A percentile compares a stretch with the other conserved stretches of the same genome.
Evolutionary conservation across 2,888 invertebrate genomes (phyloP).

Genomic region (Platycheirus albimanus): DNA sequence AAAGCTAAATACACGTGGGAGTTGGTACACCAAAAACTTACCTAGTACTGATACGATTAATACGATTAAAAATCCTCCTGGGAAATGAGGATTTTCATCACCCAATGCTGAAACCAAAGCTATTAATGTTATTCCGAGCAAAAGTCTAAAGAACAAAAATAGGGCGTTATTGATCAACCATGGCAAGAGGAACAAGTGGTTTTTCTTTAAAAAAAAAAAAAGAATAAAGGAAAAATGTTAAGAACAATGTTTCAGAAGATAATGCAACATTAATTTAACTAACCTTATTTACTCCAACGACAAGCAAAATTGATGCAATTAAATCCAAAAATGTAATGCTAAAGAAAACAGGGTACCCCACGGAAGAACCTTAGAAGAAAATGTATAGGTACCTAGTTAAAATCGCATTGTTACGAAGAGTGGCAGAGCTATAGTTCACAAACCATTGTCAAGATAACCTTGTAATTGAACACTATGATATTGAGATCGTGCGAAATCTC

Average conservation of each 20-base stretch:
- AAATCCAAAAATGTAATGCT: slow-evolving; percentile 13
- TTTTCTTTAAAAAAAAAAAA: slow-evolving; percentile 15
- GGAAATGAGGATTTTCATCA: neutral
- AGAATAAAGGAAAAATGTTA: neutral
- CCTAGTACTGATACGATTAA: slow-evolving; percentile 7
- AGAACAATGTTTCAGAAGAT: neutral
- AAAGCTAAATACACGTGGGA: too few relatives aligned
- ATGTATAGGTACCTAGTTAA: too few relatives aligned
- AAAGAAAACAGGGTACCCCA: neutral
- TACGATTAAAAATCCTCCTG: neutral
- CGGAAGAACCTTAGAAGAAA: neutral
- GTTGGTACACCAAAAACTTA: too few relatives aligned
- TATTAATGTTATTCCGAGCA: neutral
- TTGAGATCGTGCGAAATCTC: neutral
- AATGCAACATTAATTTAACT: neutral
- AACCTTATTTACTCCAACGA: slow-evolving; percentile 27
- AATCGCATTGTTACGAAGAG: too few relatives aligned
- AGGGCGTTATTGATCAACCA: slow-evolving; percentile 47
- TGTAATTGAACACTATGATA: neutral
- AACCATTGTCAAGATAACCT: too few relatives aligned
- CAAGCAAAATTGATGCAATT: slow-evolving; percentile 2
- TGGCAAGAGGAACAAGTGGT: slow-evolving; percentile 34
- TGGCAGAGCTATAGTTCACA: too few relatives aligned
- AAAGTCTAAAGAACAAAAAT: neutral
- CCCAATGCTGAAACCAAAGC: neutral